Evolutionary conservation across 2,888 invertebrate species (phyloP), one percentile per base, ranked within the genome.

Genomic region (Galeopsomyia nigrocyanea): DNA sequence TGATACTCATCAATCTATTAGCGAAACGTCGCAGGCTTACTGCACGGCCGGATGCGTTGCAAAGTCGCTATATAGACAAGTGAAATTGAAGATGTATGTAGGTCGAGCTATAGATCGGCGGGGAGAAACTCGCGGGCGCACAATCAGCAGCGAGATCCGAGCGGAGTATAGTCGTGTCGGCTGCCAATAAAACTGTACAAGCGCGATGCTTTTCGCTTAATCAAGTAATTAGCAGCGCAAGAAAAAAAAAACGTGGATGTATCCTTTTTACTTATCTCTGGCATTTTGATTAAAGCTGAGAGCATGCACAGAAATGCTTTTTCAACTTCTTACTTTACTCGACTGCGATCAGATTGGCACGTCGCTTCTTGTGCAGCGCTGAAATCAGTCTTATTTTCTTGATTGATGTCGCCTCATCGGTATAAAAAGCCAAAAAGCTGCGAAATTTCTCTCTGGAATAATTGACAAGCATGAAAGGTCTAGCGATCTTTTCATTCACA

Each of bases 241-340:
- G 26, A 19, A 51, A 62, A 19, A 26, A n/a, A n/a, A n/a, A n/a
- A n/a, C n/a, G 13, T 14, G n/a, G 22, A 19, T 39, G 26, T 62
- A 61, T 58, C 47, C 51, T 3, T 50, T 57, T 50, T 57, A 19
- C 31, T 64, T 64, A 64, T 64, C 58, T 51, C 46, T 16, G 51
- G 22, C 70, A 10, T 58, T 70, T 64, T 70, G 51, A 70, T 70
- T 70, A 70, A 39, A 56, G 53, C 31, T 55, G 47, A 68, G 46
- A 68, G 68, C 68, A 47, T 13, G 49, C 17, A 13, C 57, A 14
- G 22, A 53, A 56, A 68, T 14, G 26, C 39, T n/a, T 49, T 57
- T 31, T 3, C 39, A 21, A 14, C 58, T 31, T 70, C 19, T 49
- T 16, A 21, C 21, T 21, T 17, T 13, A 69, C 56, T 57, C 57